Evolutionary conservation across 2,113 vertebrate genomes (phyloP).

Genomic region (Syngnathus typhle): DNA sequence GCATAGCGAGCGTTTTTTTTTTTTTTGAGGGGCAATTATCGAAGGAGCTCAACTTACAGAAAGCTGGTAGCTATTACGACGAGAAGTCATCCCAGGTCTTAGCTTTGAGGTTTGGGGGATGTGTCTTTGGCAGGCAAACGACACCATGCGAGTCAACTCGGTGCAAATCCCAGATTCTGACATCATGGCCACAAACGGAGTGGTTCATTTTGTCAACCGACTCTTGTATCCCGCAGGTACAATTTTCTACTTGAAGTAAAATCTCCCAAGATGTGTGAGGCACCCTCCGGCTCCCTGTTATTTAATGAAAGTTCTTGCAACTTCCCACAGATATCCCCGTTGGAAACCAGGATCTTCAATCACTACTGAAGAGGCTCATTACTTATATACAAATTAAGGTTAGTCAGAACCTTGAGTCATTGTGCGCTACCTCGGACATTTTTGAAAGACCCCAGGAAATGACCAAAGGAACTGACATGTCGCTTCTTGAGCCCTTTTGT

Average conservation of each 20-base stretch:
- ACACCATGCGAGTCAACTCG: constrained; percentile 80
- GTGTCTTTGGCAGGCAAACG: constrained; percentile 73
- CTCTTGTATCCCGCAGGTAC: constrained; percentile 88
- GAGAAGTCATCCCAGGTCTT: background rate
- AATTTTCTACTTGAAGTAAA: constrained; percentile 10
- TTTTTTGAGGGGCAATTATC: background rate
- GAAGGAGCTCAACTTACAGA: background rate
- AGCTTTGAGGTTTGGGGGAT: background rate
- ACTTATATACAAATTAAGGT: constrained; percentile 89
- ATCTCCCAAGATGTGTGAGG: constrained; percentile 7
- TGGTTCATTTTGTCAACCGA: constrained; percentile 82
- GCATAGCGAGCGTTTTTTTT: background rate
- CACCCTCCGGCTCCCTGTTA: background rate
- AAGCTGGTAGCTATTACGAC: background rate
- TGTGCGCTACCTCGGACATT: no score
- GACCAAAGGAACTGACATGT: no score
- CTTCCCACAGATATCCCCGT: constrained; percentile 78
- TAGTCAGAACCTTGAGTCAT: background rate
- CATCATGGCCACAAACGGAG: constrained; percentile 91
- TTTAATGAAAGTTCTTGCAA: background rate
- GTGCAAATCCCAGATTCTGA: constrained; percentile 79
- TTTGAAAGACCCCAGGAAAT: no score
- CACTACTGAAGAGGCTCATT: constrained; percentile 81
- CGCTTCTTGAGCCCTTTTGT: background rate
- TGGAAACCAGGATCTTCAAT: constrained; percentile 82